Base-by-base conservation (phyloP, 2,888 invertebrate genomes). In the Petrolisthes manimaculis region DNA sequence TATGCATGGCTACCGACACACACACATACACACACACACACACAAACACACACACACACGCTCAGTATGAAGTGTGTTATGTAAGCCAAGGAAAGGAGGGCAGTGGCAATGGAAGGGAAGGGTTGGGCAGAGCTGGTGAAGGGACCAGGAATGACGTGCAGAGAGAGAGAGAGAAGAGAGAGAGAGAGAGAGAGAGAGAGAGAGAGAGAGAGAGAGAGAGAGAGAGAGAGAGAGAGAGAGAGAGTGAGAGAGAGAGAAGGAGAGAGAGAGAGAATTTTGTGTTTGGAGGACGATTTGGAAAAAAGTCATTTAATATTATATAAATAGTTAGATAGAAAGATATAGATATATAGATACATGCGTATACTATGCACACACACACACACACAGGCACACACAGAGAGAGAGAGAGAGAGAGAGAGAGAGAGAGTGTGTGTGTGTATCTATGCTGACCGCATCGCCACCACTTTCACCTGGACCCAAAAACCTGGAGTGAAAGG, bases 371-470 rank as follows among this genome's bases (percentile, higher is more conserved):
- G 37, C 37, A 37, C 37, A 37, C 37, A 37, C 37, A 37, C 37
- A 37, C 37, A 37, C 37, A 1, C 37, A 37, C 37, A 37, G 1
- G 2, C 37, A 37, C 37, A 37, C 37, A 1, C 9, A 61, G 61
- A 61, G 61, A 61, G 61, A 61, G 61, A 61, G 61, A 61, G 61
- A 61, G 61, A 61, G 61, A 61, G 61, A 61, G 61, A 61, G 61
- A 61, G 61, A 61, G 61, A 61, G 61, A 61, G 61, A 61, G 61
- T 9, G 12, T 61, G 61, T 61, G 61, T 61, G 18, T 9, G 61
- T 61, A 61, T 9, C 61, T 18, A 61, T 18, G 61, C 9, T 61
- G 18, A 61, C 61, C 61, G 61, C 61, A 18, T 37, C 61, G 18
- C 61, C 18, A 61, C 61, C 61, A 61, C 61, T 61, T 61, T 61